Conservation (phyloP, 2,113 vertebrate species). For the Pteronura brasiliensis region DNA sequence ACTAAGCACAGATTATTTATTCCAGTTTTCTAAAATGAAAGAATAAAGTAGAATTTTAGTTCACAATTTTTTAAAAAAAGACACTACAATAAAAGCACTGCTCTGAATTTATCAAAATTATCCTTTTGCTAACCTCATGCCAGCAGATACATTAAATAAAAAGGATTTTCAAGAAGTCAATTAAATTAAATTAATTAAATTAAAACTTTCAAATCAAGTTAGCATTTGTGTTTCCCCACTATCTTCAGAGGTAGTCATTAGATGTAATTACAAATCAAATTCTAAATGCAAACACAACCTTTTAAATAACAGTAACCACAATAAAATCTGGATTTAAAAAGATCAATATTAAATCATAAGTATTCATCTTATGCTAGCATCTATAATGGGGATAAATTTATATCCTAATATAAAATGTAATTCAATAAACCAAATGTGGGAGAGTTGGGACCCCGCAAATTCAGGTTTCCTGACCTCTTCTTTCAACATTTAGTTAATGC, state of each 20-base stretch:
- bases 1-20: background rate
- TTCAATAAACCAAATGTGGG: background rate
- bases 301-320: background rate
- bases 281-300: background rate
- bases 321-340: background rate
- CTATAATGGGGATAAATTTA: background rate
- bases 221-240: background rate
- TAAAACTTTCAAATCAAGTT: background rate
- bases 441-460: background rate
- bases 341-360: background rate
- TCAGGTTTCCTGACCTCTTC: background rate
- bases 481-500: background rate
- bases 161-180: background rate
- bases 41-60: background rate
- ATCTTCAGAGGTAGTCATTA: background rate
- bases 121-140: background rate
- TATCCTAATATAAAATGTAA: background rate
- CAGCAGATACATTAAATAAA: background rate
- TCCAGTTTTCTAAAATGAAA: background rate
- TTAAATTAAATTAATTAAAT: background rate
- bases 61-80: background rate
- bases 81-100: background rate
- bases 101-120: background rate
- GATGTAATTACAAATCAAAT: background rate
- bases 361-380: background rate